Evolutionary conservation across 2,888 invertebrate genomes (phyloP).

Genomic region (Peribatodes rhomboidaria): DNA sequence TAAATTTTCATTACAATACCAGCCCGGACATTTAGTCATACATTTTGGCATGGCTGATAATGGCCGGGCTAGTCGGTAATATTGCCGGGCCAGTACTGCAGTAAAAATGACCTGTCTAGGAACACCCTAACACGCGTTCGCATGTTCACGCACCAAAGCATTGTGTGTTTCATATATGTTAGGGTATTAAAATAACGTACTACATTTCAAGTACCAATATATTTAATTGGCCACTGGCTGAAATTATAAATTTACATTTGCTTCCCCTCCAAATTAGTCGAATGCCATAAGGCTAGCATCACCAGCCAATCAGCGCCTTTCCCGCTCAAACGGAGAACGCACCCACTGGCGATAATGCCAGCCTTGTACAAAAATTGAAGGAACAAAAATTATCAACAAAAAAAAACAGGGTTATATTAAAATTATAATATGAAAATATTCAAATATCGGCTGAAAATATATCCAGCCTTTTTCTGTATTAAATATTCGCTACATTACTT

Average conservation of each 20-base stretch:
- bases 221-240: conserved; percentile 86
- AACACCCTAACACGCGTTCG: no score
- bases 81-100: no score
- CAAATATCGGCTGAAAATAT: conserved; percentile 83
- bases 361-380: conserved; percentile 77
- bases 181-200: conserved; percentile 71
- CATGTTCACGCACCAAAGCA: no score
- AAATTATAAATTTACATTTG: conserved; percentile 83
- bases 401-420: conserved; percentile 86
- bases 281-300: conserved; percentile 66
- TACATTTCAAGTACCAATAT: conserved; percentile 82
- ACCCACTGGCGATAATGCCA: conserved; percentile 58
- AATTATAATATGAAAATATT: conserved; percentile 87
- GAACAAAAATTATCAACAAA: conserved; percentile 80
- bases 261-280: conserved; percentile 73
- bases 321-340: conserved; percentile 31
- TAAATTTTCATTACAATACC: no score
- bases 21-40: no score
- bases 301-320: conserved; percentile 50
- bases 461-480: conserved; percentile 85
- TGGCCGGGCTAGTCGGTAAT: no score
- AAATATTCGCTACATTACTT: conserved; percentile 86
- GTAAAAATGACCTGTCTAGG: no score
- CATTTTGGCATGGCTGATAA: no score
- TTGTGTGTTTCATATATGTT: no score